Percentiles rank a stretch among this genome's conserved stretches.
These are phyloP conservation scores for Drosophila subquinaria DNA, from an alignment of 2,888 invertebrate genomes.

Conservation along the genomic window DNA sequence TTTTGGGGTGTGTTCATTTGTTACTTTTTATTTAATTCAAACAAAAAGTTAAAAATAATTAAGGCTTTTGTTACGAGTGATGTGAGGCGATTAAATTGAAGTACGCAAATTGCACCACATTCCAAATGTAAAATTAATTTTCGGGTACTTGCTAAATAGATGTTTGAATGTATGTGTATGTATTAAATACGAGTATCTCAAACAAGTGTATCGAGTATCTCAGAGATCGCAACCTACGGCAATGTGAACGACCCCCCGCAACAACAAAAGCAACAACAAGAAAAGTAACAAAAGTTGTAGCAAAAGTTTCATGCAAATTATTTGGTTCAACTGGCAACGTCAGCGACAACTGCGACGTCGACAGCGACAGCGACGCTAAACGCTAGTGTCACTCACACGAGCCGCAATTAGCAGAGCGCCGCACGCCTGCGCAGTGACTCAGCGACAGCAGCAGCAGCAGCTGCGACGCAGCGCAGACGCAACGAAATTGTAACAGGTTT, in stretches of 20 bases:
- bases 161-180: background rate
- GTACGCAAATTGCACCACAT: constrained; percentile 26
- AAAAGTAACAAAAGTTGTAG: constrained; percentile 24
- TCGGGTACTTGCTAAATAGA: constrained; percentile 24
- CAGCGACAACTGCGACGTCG: constrained; percentile 23
- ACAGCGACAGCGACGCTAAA: constrained; percentile 60
- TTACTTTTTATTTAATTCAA: background rate
- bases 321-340: constrained; percentile 56
- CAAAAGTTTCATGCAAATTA: constrained; percentile 69
- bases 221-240: constrained; percentile 63
- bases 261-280: constrained; percentile 23
- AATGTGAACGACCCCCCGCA: constrained; percentile 69
- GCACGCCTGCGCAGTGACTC: constrained; percentile 73
- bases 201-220: constrained; percentile 21
- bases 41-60: background rate
- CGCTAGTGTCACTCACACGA: constrained; percentile 79
- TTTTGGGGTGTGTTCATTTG: constrained; percentile 8
- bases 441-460: constrained; percentile 37
- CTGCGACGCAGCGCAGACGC: constrained; percentile 35
- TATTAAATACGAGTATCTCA: constrained; percentile 14
- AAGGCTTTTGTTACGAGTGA: constrained; percentile 1
- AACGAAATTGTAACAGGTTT: constrained; percentile 73
- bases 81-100: constrained; percentile 31
- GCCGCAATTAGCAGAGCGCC: constrained; percentile 68
- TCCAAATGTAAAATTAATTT: constrained; percentile 38